Percentiles rank a stretch among this genome's conserved stretches.
Conservation (phyloP, 2,797 vertebrate species). For the Tinamus major region DNA sequence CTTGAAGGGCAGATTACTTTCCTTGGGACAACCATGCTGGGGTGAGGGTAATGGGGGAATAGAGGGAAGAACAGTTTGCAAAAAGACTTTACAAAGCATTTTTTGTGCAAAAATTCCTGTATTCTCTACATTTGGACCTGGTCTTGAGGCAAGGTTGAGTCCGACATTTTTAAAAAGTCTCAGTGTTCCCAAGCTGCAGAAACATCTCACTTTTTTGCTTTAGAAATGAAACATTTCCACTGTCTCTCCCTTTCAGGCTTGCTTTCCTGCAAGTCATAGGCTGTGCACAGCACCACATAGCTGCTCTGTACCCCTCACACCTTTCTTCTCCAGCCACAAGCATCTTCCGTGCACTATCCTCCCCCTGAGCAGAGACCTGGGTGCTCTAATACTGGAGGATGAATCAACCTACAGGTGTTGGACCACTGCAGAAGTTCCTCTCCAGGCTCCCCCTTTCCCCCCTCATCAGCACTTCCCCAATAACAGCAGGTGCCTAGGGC, state of each 20-base stretch:
- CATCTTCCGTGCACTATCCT: neutral
- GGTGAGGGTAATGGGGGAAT: neutral
- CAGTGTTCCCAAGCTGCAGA: neutral
- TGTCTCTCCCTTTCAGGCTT: neutral
- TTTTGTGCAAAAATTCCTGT: neutral
- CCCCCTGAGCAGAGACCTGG: neutral
- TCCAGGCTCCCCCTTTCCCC: too few relatives aligned
- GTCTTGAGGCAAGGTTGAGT: neutral
- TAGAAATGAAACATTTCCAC: neutral
- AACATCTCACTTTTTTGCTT: neutral
- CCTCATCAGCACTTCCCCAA: neutral
- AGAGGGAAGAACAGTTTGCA: neutral
- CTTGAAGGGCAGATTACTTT: neutral
- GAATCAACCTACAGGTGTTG: neutral
- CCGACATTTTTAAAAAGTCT: neutral
- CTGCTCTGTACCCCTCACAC: neutral
- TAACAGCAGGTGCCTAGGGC: neutral
- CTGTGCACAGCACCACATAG: neutral
- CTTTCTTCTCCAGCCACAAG: neutral
- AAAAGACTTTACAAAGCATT: neutral
- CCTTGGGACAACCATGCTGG: neutral
- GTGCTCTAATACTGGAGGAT: neutral
- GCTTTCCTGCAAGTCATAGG: neutral
- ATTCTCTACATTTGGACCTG: neutral
- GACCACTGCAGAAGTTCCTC: neutral